These are phyloP conservation scores for Clanis bilineata DNA, from an alignment of 2,888 invertebrate species.

Conservation along the genomic window DNA sequence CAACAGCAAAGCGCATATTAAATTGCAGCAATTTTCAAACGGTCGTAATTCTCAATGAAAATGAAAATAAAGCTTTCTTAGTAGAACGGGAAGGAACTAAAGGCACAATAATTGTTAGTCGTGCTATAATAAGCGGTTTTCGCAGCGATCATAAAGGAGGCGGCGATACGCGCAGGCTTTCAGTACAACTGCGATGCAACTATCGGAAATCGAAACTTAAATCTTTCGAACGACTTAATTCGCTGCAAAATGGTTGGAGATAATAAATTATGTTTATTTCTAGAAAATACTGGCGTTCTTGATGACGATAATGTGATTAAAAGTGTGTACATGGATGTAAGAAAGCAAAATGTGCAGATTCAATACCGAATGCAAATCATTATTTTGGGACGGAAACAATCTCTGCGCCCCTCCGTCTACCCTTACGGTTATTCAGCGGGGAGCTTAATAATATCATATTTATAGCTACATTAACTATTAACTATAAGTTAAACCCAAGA, in stretches of 20 bases:
- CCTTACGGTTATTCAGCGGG: no score
- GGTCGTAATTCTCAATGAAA: conserved; percentile 51
- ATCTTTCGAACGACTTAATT: conserved; percentile 12
- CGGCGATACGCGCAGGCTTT: conserved; percentile 28
- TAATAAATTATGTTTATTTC: not conserved
- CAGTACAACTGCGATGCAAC: conserved; percentile 16
- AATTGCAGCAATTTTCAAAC: conserved; percentile 54
- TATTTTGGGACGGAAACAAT: no score
- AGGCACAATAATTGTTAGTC: conserved; percentile 50
- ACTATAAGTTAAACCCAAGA: no score
- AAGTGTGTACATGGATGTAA: not conserved
- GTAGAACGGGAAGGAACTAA: conserved; percentile 46
- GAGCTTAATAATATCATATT: no score
- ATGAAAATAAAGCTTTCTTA: conserved; percentile 48
- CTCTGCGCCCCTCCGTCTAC: no score
- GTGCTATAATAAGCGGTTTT: conserved; percentile 49
- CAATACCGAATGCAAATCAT: no score
- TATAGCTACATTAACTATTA: no score
- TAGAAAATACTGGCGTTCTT: not conserved
- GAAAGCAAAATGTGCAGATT: not conserved
- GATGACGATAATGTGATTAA: not conserved
- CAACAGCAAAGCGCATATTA: conserved; percentile 32
- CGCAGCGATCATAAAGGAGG: conserved; percentile 45
- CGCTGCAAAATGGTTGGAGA: not conserved
- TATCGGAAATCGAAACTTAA: conserved; percentile 15